These are phyloP conservation scores for Triplophysa siluroides DNA, from an alignment of 2,113 vertebrate species.

Conservation along the genomic window DNA sequence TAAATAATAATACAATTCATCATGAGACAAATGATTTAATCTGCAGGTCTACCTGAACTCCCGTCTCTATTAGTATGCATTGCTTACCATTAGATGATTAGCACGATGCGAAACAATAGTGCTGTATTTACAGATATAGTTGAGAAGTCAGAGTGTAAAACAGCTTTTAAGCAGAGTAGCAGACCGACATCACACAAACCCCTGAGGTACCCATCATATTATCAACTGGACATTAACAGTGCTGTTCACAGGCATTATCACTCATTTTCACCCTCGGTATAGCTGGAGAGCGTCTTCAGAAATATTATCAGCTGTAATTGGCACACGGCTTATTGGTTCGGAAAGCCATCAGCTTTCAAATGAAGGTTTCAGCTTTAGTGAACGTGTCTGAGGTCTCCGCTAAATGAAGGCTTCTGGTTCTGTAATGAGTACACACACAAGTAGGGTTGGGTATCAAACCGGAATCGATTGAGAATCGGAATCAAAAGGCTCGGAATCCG, in stretches of 20 bases:
- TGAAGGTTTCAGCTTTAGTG: neutral
- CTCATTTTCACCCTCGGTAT: conserved; percentile 13
- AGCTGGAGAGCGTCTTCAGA: neutral
- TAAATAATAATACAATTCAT: too few relatives aligned
- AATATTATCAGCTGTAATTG: neutral
- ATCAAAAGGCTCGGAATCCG: too few relatives aligned
- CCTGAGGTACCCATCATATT: neutral
- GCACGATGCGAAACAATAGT: neutral
- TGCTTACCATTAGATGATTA: neutral
- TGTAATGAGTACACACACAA: neutral
- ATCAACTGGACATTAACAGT: conserved; percentile 6
- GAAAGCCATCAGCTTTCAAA: neutral
- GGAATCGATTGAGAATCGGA: too few relatives aligned
- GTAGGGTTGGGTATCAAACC: neutral
- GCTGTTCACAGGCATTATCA: neutral
- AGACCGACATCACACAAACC: neutral
- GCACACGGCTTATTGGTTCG: neutral
- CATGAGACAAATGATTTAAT: neutral
- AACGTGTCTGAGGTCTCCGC: neutral
- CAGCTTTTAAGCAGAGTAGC: too few relatives aligned
- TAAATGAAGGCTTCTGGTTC: neutral
- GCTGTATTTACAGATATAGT: neutral
- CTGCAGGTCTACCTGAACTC: too few relatives aligned
- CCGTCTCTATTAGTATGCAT: neutral
- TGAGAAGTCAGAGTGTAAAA: neutral